Conservation (phyloP, 2,888 invertebrate species). For the Brenthis daphne region DNA sequence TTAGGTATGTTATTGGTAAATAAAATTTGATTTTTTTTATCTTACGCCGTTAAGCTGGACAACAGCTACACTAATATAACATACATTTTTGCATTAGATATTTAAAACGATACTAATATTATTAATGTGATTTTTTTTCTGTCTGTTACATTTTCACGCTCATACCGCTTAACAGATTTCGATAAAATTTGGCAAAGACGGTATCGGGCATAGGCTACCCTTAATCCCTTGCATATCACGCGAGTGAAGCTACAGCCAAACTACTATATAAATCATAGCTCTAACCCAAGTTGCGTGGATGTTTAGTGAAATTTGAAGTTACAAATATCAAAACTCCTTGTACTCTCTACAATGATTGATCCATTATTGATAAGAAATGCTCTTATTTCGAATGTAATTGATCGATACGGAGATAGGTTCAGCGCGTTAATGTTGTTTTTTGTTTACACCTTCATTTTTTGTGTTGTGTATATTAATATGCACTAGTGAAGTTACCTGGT, state of each 20-base stretch:
- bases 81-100: too few relatives aligned
- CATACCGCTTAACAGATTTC: too few relatives aligned
- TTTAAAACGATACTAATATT: too few relatives aligned
- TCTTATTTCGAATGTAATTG: constrained; percentile 78
- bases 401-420: constrained; percentile 71
- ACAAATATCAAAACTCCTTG: constrained; percentile 47
- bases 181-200: too few relatives aligned
- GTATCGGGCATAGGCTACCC: too few relatives aligned
- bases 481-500: constrained; percentile 35
- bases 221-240: too few relatives aligned
- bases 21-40: too few relatives aligned
- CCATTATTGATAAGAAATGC: constrained; percentile 79
- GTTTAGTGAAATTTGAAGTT: neutral
- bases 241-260: neutral
- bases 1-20: too few relatives aligned
- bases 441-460: constrained; percentile 58
- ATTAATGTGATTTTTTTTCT: too few relatives aligned
- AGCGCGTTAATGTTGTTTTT: constrained; percentile 67
- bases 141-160: too few relatives aligned
- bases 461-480: constrained; percentile 38
- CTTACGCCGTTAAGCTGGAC: too few relatives aligned
- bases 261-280: neutral
- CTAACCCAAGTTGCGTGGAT: neutral
- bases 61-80: too few relatives aligned
- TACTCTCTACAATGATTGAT: constrained; percentile 63